A percentile compares a stretch with the other conserved stretches of the same genome.
Conservation (phyloP, 2,888 invertebrate genomes). For the Scelioninae gen. 1 region DNA sequence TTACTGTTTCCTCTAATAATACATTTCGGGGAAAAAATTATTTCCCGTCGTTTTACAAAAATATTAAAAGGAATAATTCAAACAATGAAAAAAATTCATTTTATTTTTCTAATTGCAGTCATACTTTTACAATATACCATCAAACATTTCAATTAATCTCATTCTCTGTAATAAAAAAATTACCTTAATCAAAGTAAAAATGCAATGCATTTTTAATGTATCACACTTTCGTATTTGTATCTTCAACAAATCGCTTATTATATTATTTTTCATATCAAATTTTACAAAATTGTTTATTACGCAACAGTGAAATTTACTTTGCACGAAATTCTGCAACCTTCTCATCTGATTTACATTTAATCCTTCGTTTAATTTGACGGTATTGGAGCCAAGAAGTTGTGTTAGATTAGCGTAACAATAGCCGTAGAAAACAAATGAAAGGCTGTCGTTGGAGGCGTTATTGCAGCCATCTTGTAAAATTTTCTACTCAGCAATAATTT, state of each 20-base stretch:
- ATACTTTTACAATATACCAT: neutral
- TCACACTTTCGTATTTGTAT: neutral
- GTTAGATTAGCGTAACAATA: constrained; percentile 44
- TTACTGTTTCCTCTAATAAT: constrained; percentile 50
- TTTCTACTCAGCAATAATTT: constrained; percentile 46
- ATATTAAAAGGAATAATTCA: constrained; percentile 19
- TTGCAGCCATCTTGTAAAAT: constrained; percentile 45
- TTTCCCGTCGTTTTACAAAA: constrained; percentile 32
- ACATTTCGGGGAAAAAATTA: constrained; percentile 38
- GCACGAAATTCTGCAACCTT: constrained; percentile 17
- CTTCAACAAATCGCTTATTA: neutral
- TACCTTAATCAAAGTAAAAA: no score
- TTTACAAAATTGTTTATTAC: neutral
- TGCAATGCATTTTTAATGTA: no score
- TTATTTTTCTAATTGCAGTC: constrained; percentile 11
- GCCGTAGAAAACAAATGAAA: constrained; percentile 54
- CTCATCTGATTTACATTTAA: constrained; percentile 34
- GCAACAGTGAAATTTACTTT: neutral
- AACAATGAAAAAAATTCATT: constrained; percentile 25
- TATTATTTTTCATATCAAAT: neutral
- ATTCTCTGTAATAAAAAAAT: neutral
- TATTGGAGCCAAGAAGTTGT: constrained; percentile 7
- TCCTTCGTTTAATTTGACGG: constrained; percentile 9
- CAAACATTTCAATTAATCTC: constrained; percentile 8
- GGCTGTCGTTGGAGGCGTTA: constrained; percentile 30